phyloP scores from a whole-genome alignment of 2,113 vertebrate species.

The Psilopogon haemacephalus region DNA sequence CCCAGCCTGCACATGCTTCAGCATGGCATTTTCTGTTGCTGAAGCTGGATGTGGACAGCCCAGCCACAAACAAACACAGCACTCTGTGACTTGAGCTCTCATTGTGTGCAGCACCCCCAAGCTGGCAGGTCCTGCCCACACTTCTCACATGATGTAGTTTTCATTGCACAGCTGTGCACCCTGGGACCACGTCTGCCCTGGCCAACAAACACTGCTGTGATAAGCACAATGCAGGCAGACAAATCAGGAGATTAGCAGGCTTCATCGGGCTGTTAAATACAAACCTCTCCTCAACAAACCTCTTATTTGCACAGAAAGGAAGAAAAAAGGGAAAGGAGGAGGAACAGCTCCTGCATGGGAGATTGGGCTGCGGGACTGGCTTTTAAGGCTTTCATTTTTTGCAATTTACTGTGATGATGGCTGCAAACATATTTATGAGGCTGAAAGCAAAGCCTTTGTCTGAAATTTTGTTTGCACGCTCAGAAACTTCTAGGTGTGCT shows the following conservation, averaged over 20 bases:
- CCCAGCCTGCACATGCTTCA: background rate
- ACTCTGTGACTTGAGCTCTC: background rate
- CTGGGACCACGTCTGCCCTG: background rate
- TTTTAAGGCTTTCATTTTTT: background rate
- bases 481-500: conserved; percentile 4
- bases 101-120: background rate
- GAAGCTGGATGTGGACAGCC: background rate
- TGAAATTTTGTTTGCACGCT: background rate
- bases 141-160: background rate
- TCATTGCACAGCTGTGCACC: background rate
- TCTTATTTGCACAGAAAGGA: background rate
- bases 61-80: background rate
- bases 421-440: background rate
- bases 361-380: background rate
- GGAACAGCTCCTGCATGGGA: background rate
- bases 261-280: background rate
- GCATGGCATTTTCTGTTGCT: background rate
- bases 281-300: background rate
- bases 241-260: background rate
- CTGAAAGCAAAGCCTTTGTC: background rate
- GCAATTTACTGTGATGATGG: background rate
- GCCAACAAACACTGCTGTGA: background rate
- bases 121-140: background rate
- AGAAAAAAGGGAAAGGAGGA: background rate
- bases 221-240: background rate